Percentiles rank a stretch among this genome's conserved stretches.
Evolutionary conservation across 2,888 invertebrate species (phyloP).

Genomic region (Synanthedon vespiformis): DNA sequence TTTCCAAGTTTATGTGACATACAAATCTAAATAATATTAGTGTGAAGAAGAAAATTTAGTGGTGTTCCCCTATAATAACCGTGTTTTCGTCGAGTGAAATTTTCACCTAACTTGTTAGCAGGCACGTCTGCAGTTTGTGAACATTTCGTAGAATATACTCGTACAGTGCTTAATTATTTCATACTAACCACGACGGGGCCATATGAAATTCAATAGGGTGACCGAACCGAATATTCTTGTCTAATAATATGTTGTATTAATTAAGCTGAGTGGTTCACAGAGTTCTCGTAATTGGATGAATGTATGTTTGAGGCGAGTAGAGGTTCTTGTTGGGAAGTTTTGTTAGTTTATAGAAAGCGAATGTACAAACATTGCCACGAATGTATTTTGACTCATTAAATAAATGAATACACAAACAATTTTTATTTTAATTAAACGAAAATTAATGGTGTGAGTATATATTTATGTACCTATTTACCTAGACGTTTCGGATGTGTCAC

Average conservation of each 20-base stretch:
- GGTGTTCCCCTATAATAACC: background rate
- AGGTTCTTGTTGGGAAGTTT: background rate
- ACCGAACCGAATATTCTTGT: background rate
- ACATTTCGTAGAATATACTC: background rate
- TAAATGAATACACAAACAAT: too few relatives aligned
- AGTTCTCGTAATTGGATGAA: background rate
- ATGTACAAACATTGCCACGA: too few relatives aligned
- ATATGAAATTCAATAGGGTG: background rate
- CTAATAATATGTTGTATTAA: background rate
- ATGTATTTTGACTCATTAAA: too few relatives aligned
- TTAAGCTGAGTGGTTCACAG: background rate
- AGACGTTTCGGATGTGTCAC: too few relatives aligned
- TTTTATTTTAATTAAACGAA: too few relatives aligned
- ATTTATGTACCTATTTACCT: too few relatives aligned
- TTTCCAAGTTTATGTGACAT: too few relatives aligned
- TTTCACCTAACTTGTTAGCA: background rate
- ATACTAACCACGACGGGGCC: background rate
- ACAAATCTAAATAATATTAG: too few relatives aligned
- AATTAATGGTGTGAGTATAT: too few relatives aligned
- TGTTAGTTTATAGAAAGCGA: too few relatives aligned
- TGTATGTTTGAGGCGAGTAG: background rate
- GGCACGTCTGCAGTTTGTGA: background rate
- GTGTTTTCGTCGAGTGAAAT: background rate
- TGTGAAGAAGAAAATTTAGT: too few relatives aligned
- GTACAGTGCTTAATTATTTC: background rate